Base-by-base conservation (phyloP, 1,140 invertebrate genomes). In the Apis dorsata region DNA sequence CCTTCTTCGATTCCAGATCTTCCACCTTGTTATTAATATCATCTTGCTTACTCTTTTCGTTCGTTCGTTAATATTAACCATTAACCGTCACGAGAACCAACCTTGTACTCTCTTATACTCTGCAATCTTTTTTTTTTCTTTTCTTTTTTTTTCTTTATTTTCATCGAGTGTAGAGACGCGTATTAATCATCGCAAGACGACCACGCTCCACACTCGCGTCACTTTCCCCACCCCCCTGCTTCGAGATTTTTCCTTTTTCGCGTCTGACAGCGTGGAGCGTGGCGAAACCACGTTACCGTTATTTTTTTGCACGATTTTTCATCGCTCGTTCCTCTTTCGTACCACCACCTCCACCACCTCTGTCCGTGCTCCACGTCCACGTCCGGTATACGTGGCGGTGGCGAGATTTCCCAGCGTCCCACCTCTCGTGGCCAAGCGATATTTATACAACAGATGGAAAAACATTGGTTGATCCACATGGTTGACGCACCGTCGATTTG, bases 401-500 rank as follows among this genome's bases (percentile, higher is more conserved):
- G 34, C 34, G 34, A 15, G 44, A 15, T 21, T 49, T 2, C 21
- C 9, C 17, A 3, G 21, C 1, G 28, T 44, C 28, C 9, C 9
- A 1, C 10, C 21, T 15, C 60, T 11, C 10, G 24, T 2, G 5
- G 8, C 49, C 19, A 51, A 12, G 2, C 66, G 66, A 59, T 80
- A 81, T 86, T 85, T 79, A 68, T 74, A 53, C 24, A 44, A 73
- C 73, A 57, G 70, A 76, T 49, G 34, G 57, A 62, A 75, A 70
- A 75, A 44, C 34, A 44, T 3, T 34, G 34, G 69, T 76, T 70
- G 7, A 49, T 79, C 71, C 62, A 17, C 17, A 70, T 24, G 19
- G 70, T 17, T 72, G 72, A 53, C 44, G 55, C 17, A 84, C 82
- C 87, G 93, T 86, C 79, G 93, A 91, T 86, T 91, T 89, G 93